A percentile compares a stretch with the other conserved stretches of the same genome.
phyloP scores from a whole-genome alignment of 1,140 invertebrate species.

The Lordiphosa mommai region DNA sequence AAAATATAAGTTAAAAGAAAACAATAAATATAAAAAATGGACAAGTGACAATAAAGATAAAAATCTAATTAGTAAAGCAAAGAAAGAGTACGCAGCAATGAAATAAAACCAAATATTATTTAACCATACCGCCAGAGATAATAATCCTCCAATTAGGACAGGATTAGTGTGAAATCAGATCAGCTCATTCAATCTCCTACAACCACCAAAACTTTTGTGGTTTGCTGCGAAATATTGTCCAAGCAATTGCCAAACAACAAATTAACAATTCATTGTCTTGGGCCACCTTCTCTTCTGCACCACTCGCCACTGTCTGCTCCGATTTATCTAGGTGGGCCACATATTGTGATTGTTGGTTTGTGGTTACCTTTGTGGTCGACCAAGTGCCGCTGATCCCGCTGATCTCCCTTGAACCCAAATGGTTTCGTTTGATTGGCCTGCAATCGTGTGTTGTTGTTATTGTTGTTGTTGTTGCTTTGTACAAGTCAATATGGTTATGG shows the following conservation, averaged over 20 bases:
- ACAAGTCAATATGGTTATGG: slow-evolving; percentile 73
- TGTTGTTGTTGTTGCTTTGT: slow-evolving; percentile 18
- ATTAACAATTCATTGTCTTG: slow-evolving; percentile 66
- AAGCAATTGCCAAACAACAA: slow-evolving; percentile 32
- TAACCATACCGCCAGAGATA: too few species aligned
- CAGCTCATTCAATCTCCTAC: background rate
- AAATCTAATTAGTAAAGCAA: too few species aligned
- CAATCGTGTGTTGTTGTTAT: slow-evolving; percentile 19
- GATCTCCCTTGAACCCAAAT: slow-evolving; percentile 43
- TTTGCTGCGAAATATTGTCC: slow-evolving; percentile 29
- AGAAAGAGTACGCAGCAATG: too few species aligned
- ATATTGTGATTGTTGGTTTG: slow-evolving; percentile 48
- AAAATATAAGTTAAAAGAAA: too few species aligned
- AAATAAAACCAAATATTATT: too few species aligned
- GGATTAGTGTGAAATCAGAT: too few species aligned
- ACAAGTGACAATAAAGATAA: too few species aligned
- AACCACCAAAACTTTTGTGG: background rate
- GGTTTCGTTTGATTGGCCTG: slow-evolving; percentile 29
- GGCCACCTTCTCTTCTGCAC: background rate
- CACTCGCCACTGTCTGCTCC: slow-evolving; percentile 5
- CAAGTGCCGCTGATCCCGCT: slow-evolving; percentile 16
- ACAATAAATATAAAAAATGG: too few species aligned
- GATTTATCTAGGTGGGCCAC: slow-evolving; percentile 53
- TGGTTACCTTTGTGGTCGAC: slow-evolving; percentile 29
- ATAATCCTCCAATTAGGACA: too few species aligned